phyloP scores from a whole-genome alignment of 92 coral and sea anemone genomes.

The Epizoanthus stellaris region DNA sequence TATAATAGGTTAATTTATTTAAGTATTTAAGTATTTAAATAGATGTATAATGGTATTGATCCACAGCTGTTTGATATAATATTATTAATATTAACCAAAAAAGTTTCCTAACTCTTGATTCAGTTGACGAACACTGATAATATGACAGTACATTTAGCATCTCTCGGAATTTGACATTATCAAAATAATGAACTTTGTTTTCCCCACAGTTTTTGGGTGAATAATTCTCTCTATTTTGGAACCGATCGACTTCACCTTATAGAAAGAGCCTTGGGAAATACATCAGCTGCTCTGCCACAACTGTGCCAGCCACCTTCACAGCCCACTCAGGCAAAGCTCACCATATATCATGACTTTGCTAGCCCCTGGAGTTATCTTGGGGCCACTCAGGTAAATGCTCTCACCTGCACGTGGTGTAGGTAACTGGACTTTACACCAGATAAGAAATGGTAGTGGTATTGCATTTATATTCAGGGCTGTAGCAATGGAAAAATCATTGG shows the following conservation, averaged over 20 bases:
- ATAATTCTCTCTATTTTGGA: slow-evolving; percentile 80
- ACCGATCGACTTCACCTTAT: slow-evolving; percentile 89
- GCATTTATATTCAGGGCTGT: no score
- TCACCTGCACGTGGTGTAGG: neutral
- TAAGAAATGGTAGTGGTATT: neutral
- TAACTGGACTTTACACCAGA: neutral
- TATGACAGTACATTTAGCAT: no score
- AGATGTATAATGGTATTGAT: no score
- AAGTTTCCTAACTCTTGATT: no score
- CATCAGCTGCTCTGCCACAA: slow-evolving; percentile 63
- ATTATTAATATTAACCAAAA: no score
- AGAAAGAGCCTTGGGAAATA: slow-evolving; percentile 81
- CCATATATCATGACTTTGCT: slow-evolving; percentile 91
- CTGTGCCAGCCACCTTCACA: slow-evolving; percentile 69
- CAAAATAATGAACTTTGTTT: neutral
- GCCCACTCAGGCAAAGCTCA: slow-evolving; percentile 75
- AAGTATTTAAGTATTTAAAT: no score
- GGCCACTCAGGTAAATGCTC: slow-evolving; percentile 82
- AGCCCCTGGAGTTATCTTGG: slow-evolving; percentile 99
- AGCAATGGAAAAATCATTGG: no score
- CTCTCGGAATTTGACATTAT: neutral
- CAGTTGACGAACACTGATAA: no score
- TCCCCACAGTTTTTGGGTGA: slow-evolving; percentile 82
- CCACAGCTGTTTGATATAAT: no score
- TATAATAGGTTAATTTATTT: no score